These are phyloP conservation scores for Xiphydria camelus DNA, from an alignment of 2,888 invertebrate species.

Conservation along the genomic window DNA sequence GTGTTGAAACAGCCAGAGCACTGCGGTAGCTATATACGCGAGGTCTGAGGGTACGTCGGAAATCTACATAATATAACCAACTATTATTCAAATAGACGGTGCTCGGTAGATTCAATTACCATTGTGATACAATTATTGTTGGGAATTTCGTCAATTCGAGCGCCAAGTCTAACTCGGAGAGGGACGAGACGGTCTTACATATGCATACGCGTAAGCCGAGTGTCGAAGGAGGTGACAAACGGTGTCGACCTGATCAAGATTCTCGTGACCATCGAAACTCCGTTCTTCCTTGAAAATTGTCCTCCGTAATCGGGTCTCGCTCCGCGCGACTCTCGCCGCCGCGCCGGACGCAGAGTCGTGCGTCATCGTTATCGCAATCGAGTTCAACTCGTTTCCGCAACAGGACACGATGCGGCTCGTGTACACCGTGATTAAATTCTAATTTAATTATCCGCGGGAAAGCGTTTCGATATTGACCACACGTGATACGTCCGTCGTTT, in stretches of 20 bases:
- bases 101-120: conserved; percentile 58
- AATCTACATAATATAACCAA: conserved; percentile 60
- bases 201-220: conserved; percentile 50
- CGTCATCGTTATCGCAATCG: too few species aligned
- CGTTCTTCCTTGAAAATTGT: too few species aligned
- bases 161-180: conserved; percentile 35
- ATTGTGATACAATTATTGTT: conserved; percentile 59
- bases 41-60: conserved; percentile 41
- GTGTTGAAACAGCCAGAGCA: conserved; percentile 56
- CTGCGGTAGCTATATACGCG: conserved; percentile 46
- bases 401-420: too few species aligned
- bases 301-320: not conserved
- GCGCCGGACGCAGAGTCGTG: too few species aligned
- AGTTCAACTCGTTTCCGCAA: too few species aligned
- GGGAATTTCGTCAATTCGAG: conserved; percentile 59
- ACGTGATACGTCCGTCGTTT: not conserved
- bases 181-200: too few species aligned
- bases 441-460: conserved; percentile 1
- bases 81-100: conserved; percentile 59
- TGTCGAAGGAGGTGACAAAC: conserved; percentile 34
- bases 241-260: too few species aligned
- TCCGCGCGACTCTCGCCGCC: not conserved
- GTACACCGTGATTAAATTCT: too few species aligned
- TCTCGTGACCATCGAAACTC: too few species aligned
- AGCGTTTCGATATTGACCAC: not conserved